Conservation (phyloP, 2,888 invertebrate genomes). For the Xestoiulus laeticollis region DNA sequence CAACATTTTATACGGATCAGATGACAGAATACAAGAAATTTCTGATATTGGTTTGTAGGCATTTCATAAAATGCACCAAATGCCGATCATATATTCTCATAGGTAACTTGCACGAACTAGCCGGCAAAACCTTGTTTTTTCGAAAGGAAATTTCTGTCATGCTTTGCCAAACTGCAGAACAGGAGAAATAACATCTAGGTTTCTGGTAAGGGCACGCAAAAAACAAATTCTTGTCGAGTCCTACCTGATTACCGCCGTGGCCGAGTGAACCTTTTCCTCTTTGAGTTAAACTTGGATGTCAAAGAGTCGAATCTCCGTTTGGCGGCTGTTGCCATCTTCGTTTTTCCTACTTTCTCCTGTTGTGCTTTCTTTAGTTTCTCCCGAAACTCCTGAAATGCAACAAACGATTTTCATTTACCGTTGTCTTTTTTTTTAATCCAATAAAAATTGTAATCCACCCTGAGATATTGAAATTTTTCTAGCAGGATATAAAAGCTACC, state of each 20-base stretch:
- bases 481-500: too few relatives aligned
- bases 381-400: background rate
- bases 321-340: background rate
- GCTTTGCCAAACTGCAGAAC: background rate
- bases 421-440: background rate
- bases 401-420: background rate
- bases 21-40: background rate
- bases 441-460: too few relatives aligned
- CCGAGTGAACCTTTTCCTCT: background rate
- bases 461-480: too few relatives aligned
- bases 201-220: background rate
- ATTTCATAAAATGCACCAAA: background rate
- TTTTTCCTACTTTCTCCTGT: background rate
- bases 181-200: background rate
- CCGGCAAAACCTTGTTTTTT: background rate
- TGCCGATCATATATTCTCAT: background rate
- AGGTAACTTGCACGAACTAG: background rate
- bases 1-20: background rate
- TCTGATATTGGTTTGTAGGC: background rate
- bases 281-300: background rate
- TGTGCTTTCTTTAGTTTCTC: background rate
- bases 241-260: background rate
- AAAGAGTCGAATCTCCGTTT: background rate
- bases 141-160: background rate
- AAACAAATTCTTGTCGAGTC: background rate